Base-by-base conservation (phyloP, 2,797 vertebrate species). In the Poecilia picta region DNA sequence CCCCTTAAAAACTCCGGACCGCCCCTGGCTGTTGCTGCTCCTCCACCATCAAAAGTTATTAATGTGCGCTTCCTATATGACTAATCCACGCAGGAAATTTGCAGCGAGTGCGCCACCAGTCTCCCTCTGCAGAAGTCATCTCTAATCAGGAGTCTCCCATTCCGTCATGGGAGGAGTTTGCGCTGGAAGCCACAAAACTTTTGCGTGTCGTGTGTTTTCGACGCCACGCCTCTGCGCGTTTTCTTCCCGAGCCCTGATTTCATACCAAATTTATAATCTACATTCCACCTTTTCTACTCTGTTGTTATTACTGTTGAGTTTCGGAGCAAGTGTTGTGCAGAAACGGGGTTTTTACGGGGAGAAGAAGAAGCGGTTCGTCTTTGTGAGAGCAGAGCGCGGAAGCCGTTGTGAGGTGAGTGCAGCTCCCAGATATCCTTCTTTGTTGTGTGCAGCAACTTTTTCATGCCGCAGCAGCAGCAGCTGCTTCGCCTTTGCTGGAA, bases 211-310 rank as follows among this genome's bases (percentile, higher is more conserved):
- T 90, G 86, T 86, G 85, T 87, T 75, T 59, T 77, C 71, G 85
- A 89, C 90, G 93, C 95, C 95, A 95, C 95, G 94, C 95, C 95
- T 94, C 92, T 94, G 72, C 87, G 90, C 81, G 90, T 93, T 92
- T 90, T 92, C 80, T 83, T 91, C 90, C 92, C 85, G 93, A 90
- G 94, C 94, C 92, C 93, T 95, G 92, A 93, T 93, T 94, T 93
- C 94, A 95, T 94, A 92, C 93, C 94, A 93, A 95, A 95, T 91
- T 94, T 95, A 95, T 95, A 93, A 92, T 93, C 95, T 87, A 90
- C 94, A 95, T 95, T 95, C 94, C 94, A 92, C 87, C 86, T 12
- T 77, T 84, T 80, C 57, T 91, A 91, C 90, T 88, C 64, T 31
- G 23, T 83, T 57, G 39, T 84, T 89, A 74, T 90, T 83, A 43